Conservation (phyloP, 1,140 invertebrate genomes). For the Drosophila sp. region DNA sequence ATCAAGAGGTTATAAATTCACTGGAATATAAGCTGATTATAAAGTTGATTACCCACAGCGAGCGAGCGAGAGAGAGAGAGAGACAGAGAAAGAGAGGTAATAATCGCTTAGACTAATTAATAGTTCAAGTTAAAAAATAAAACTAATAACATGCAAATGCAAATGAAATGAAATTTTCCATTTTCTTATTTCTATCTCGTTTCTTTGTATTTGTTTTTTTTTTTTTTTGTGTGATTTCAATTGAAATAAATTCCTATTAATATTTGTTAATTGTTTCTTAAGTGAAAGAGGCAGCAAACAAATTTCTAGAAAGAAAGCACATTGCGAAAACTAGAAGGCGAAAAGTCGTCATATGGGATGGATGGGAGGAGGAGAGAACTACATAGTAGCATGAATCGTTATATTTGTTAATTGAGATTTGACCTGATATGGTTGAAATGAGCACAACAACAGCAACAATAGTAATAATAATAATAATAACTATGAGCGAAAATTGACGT, state of each 20-base stretch:
- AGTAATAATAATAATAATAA: constrained; percentile 26
- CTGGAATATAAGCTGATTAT: constrained; percentile 71
- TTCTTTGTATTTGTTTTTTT: neutral
- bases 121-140: constrained; percentile 1
- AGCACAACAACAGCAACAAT: constrained; percentile 55
- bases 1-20: constrained; percentile 69
- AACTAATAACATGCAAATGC: constrained; percentile 10
- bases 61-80: constrained; percentile 8
- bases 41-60: constrained; percentile 45
- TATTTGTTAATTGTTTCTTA: constrained; percentile 80
- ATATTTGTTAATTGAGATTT: constrained; percentile 81
- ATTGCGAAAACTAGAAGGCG: constrained; percentile 3
- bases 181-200: neutral
- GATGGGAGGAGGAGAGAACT: constrained; percentile 17
- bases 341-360: neutral
- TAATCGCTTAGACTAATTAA: constrained; percentile 14
- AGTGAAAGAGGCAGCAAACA: constrained; percentile 54
- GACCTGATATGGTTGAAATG: constrained; percentile 76
- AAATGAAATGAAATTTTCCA: constrained; percentile 13
- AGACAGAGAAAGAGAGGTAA: neutral
- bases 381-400: constrained; percentile 70
- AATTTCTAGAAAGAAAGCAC: constrained; percentile 43
- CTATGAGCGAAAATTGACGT: constrained; percentile 69
- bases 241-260: constrained; percentile 82
- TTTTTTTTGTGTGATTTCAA: constrained; percentile 65